phyloP scores from a whole-genome alignment of 2,888 invertebrate genomes.

The Chrysodeixis includens region DNA sequence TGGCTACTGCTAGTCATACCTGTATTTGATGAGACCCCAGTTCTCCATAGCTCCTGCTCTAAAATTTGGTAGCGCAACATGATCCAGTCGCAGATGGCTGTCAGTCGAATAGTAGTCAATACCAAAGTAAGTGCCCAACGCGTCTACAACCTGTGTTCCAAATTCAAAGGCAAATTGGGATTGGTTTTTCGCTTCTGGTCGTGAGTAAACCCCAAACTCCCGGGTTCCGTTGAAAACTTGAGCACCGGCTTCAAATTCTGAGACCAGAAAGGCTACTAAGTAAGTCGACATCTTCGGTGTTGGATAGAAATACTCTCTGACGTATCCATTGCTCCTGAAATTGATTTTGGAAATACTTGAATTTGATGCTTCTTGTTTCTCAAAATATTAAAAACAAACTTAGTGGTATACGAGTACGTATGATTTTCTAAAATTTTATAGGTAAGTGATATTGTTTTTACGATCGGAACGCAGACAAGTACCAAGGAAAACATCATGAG shows the following conservation, averaged over 20 bases:
- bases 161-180: constrained; percentile 91
- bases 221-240: constrained; percentile 63
- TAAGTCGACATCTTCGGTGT: constrained; percentile 94
- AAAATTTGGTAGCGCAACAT: constrained; percentile 96
- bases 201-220: constrained; percentile 91
- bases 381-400: no score
- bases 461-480: no score
- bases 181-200: constrained; percentile 91
- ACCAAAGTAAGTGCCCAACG: constrained; percentile 89
- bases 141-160: constrained; percentile 85
- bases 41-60: constrained; percentile 97
- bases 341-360: not conserved
- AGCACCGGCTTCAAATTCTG: constrained; percentile 90
- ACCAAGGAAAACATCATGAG: no score
- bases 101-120: constrained; percentile 86
- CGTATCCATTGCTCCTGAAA: constrained; percentile 89
- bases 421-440: no score
- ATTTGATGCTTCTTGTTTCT: no score
- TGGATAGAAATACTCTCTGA: constrained; percentile 89
- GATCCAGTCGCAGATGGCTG: constrained; percentile 92
- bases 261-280: constrained; percentile 94
- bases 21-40: constrained; percentile 96
- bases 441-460: no score
- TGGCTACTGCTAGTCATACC: no score
- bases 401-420: no score